phyloP scores from a whole-genome alignment of 1,140 invertebrate genomes.

The Papilio glaucus region DNA sequence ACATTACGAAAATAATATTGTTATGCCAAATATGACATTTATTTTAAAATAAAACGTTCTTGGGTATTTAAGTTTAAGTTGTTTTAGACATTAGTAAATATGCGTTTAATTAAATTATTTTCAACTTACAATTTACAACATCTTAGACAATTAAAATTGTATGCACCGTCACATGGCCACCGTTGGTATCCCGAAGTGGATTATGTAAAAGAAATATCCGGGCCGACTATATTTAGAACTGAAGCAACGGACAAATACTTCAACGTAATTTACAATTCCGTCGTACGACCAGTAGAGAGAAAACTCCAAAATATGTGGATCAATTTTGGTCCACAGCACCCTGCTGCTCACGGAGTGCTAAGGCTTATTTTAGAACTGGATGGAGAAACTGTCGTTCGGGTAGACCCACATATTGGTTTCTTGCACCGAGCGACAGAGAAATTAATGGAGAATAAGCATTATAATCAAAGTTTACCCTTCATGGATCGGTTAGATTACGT shows the following conservation, averaged over 20 bases:
- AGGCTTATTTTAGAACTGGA: slow-evolving; percentile 96
- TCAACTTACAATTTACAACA: slow-evolving; percentile 29
- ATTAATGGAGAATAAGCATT: slow-evolving; percentile 99
- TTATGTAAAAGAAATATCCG: slow-evolving; percentile 84
- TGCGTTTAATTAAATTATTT: slow-evolving; percentile 44
- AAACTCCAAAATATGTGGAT: slow-evolving; percentile 92
- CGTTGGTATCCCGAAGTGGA: slow-evolving; percentile 80
- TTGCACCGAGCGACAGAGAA: slow-evolving; percentile 98
- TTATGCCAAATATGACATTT: not conserved
- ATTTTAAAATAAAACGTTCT: slow-evolving; percentile 2
- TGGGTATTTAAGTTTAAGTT: slow-evolving; percentile 5
- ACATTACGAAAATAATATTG: not conserved
- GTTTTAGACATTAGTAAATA: slow-evolving; percentile 1
- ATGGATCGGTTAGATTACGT: slow-evolving; percentile 99
- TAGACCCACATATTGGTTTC: slow-evolving; percentile 98
- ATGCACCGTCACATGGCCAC: slow-evolving; percentile 51
- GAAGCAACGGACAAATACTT: slow-evolving; percentile 61
- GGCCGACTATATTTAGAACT: slow-evolving; percentile 84
- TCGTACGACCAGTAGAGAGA: slow-evolving; percentile 84
- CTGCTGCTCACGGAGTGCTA: slow-evolving; percentile 99
- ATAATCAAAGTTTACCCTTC: slow-evolving; percentile 97
- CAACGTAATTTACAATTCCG: slow-evolving; percentile 61
- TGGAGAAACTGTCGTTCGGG: slow-evolving; percentile 94
- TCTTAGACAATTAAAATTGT: slow-evolving; percentile 46
- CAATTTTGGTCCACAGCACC: slow-evolving; percentile 99